Evolutionary conservation across 2,113 vertebrate species (phyloP).

Genomic region (Xyrauchen texanus): DNA sequence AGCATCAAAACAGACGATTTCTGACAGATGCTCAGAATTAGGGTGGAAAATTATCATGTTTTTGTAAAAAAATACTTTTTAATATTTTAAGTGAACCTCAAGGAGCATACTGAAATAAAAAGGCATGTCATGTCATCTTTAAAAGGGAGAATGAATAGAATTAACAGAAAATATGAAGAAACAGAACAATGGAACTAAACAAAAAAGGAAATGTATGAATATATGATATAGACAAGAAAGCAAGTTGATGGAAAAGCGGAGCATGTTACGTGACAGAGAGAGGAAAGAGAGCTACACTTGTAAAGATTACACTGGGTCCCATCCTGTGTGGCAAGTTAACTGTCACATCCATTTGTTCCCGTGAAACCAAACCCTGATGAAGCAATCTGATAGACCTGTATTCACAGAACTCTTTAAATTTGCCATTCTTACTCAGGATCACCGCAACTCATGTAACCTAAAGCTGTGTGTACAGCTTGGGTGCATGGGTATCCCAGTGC

Average conservation of each 20-base stretch:
- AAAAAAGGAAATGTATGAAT: too few species aligned
- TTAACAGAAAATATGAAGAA: too few species aligned
- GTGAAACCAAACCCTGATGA: background rate
- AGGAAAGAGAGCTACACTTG: background rate
- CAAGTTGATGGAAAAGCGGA: background rate
- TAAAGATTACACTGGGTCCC: background rate
- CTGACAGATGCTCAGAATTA: too few species aligned
- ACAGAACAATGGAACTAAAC: too few species aligned
- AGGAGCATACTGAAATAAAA: too few species aligned
- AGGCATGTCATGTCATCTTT: too few species aligned
- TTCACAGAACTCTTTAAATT: constrained; percentile 35
- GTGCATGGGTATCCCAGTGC: background rate
- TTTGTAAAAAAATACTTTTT: too few species aligned
- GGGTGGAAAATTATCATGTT: too few species aligned
- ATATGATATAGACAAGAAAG: background rate
- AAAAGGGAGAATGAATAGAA: too few species aligned
- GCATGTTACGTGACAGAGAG: background rate
- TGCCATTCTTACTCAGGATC: constrained; percentile 39
- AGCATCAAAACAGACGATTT: too few species aligned
- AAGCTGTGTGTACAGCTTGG: constrained; percentile 13
- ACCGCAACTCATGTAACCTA: constrained; percentile 33
- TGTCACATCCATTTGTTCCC: background rate
- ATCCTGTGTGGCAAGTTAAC: background rate
- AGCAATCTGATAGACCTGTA: background rate
- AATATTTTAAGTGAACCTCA: too few species aligned